Evolutionary conservation across 2,113 vertebrate genomes (phyloP).

Genomic region (Lamprotornis superbus): DNA sequence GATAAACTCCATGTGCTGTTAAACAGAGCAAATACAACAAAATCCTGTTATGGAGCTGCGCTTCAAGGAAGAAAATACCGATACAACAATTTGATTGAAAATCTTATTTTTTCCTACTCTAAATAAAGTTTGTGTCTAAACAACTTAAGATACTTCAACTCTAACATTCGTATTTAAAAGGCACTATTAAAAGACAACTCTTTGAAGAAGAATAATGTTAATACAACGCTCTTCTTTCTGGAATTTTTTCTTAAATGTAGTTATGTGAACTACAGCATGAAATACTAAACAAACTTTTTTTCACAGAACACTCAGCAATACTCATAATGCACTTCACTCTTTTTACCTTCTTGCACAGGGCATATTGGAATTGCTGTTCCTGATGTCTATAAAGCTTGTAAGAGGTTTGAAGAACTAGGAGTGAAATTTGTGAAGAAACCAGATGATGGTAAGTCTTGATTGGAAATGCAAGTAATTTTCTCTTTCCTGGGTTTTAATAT

Average conservation of each 20-base stretch:
- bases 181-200: neutral
- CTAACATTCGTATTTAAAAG: neutral
- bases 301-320: neutral
- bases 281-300: neutral
- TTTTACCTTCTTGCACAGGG: conserved; percentile 70
- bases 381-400: conserved; percentile 89
- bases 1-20: neutral
- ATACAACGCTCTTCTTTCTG: neutral
- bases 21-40: neutral
- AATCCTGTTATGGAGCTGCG: neutral
- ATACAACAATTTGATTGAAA: neutral
- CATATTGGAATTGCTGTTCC: conserved; percentile 97
- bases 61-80: neutral
- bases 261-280: neutral
- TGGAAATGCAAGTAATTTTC: neutral
- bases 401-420: conserved; percentile 91
- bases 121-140: neutral
- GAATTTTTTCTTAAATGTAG: neutral
- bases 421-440: conserved; percentile 97
- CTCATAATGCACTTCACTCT: neutral
- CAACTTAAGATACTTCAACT: neutral
- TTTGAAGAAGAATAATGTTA: neutral
- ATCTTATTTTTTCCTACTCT: neutral
- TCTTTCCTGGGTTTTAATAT: neutral
- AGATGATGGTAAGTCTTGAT: conserved; percentile 84